These are phyloP conservation scores for Euura lappo DNA, from an alignment of 1,140 invertebrate species.

Conservation along the genomic window DNA sequence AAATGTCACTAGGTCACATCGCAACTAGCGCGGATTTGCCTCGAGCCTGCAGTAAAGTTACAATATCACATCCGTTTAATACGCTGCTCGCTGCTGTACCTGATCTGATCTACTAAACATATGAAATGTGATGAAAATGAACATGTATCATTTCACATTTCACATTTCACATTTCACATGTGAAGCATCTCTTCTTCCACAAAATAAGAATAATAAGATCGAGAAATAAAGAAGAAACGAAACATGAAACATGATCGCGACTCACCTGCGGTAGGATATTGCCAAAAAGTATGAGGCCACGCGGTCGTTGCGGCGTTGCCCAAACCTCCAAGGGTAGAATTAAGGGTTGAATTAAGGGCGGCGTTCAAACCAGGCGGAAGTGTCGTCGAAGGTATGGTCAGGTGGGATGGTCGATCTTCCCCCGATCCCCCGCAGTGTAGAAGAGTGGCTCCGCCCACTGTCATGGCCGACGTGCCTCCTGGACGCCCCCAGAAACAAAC, in stretches of 20 bases:
- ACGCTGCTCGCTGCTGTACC: no score
- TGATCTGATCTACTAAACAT: no score
- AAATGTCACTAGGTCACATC: no score
- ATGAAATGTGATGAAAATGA: no score
- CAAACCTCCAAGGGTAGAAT: slow-evolving; percentile 61
- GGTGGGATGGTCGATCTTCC: slow-evolving; percentile 58
- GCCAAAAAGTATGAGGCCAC: slow-evolving; percentile 71
- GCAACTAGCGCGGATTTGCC: no score
- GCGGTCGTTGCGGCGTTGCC: slow-evolving; percentile 52
- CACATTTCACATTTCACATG: no score
- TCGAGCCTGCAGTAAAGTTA: no score
- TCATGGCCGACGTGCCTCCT: slow-evolving; percentile 65
- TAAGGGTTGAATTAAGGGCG: slow-evolving; percentile 54
- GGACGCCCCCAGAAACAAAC: slow-evolving; percentile 54
- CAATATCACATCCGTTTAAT: no score
- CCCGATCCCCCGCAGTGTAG: slow-evolving; percentile 53
- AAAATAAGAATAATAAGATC: neutral
- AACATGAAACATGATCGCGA: slow-evolving; percentile 14
- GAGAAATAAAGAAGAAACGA: slow-evolving; percentile 7
- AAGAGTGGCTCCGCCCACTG: slow-evolving; percentile 56
- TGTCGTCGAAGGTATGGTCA: slow-evolving; percentile 57
- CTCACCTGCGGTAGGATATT: slow-evolving; percentile 71
- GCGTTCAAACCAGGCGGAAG: slow-evolving; percentile 60
- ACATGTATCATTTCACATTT: no score
- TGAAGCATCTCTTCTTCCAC: no score